Conservation (phyloP, 2,113 vertebrate species). For the Glaucidium brasilianum region DNA sequence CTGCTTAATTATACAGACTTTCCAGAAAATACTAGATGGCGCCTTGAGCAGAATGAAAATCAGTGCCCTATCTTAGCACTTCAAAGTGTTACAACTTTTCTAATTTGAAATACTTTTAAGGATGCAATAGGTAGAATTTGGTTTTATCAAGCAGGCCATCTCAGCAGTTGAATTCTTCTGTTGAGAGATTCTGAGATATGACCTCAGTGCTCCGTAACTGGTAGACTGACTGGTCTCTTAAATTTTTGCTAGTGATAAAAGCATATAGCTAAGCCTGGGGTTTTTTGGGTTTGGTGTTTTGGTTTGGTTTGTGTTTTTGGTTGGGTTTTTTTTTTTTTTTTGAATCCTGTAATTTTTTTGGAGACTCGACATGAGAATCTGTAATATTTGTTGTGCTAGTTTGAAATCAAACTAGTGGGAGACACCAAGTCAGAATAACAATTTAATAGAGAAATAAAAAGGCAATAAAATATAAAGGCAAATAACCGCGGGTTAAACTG, state of each 20-base stretch:
- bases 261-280: not conserved
- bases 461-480: too few species aligned
- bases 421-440: too few species aligned
- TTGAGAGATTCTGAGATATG: not conserved
- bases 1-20: not conserved
- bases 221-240: not conserved
- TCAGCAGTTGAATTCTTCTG: not conserved
- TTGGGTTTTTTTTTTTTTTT: too few species aligned
- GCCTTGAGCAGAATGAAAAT: not conserved
- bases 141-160: not conserved
- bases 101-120: not conserved
- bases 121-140: not conserved
- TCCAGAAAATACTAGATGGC: not conserved
- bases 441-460: too few species aligned
- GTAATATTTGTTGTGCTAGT: not conserved
- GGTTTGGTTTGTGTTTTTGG: too few species aligned
- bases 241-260: not conserved
- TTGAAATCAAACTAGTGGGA: too few species aligned
- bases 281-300: too few species aligned
- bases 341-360: not conserved
- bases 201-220: not conserved
- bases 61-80: not conserved
- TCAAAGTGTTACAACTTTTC: not conserved
- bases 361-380: rapidly evolving
- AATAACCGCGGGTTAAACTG: too few species aligned